A percentile compares a stretch with the other conserved stretches of the same genome.
These are phyloP conservation scores for Platycheirus albimanus DNA, from an alignment of 2,888 invertebrate genomes.

Conservation along the genomic window DNA sequence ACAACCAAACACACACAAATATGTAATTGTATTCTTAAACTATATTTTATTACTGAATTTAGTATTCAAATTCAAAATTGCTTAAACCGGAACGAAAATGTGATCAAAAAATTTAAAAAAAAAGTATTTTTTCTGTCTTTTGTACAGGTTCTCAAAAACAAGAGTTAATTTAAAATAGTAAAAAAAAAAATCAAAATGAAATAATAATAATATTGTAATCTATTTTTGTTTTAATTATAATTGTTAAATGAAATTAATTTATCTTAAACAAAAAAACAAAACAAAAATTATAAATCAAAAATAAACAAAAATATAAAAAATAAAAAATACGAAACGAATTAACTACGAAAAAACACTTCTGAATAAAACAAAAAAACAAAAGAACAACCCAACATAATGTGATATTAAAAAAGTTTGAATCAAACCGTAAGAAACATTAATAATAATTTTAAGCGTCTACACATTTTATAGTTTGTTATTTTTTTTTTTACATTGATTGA, in stretches of 20 bases:
- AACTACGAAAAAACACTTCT: constrained; percentile 25
- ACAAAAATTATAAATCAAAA: background rate
- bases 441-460: constrained; percentile 63
- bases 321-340: too few species aligned
- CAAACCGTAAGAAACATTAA: constrained; percentile 55
- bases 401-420: constrained; percentile 71
- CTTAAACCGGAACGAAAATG: constrained; percentile 54
- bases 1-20: constrained; percentile 1
- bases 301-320: constrained; percentile 10
- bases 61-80: constrained; percentile 62
- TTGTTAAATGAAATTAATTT: constrained; percentile 54
- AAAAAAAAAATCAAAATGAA: constrained; percentile 31
- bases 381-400: constrained; percentile 57
- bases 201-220: too few species aligned
- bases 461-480: constrained; percentile 35
- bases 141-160: constrained; percentile 55
- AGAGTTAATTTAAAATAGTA: constrained; percentile 62
- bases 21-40: constrained; percentile 27
- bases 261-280: constrained; percentile 20
- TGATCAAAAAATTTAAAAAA: constrained; percentile 57
- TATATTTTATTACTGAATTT: constrained; percentile 44
- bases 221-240: constrained; percentile 62
- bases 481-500: constrained; percentile 50
- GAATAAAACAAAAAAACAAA: constrained; percentile 23
- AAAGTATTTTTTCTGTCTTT: constrained; percentile 69